These are phyloP conservation scores for Ceratotherium simum DNA, from an alignment of 2,113 vertebrate genomes.

Conservation along the genomic window DNA sequence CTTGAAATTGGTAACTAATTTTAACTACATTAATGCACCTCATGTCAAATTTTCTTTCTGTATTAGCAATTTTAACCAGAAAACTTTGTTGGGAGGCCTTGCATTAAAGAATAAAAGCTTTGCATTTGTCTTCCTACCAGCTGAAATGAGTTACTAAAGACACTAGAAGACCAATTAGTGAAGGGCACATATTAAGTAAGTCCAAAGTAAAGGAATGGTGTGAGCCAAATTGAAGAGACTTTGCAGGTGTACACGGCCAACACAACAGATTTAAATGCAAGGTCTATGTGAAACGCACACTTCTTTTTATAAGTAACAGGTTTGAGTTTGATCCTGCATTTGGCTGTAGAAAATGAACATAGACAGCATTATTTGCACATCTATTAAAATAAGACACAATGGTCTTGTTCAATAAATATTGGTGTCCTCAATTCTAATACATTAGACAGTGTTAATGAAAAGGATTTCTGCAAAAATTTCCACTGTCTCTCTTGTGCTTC, in stretches of 20 bases:
- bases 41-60: neutral
- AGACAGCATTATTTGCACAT: neutral
- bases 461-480: neutral
- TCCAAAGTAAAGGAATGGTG: neutral
- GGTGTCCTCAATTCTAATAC: neutral
- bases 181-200: neutral
- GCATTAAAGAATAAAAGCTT: slow-evolving; percentile 38
- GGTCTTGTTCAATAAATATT: neutral
- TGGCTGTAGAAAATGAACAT: slow-evolving; percentile 49
- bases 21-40: slow-evolving; percentile 42
- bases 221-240: neutral
- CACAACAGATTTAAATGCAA: neutral
- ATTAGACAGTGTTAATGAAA: neutral
- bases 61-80: slow-evolving; percentile 35
- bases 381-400: slow-evolving; percentile 50
- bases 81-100: neutral
- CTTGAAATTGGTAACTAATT: slow-evolving; percentile 62
- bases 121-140: slow-evolving; percentile 21
- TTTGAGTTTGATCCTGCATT: neutral
- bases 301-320: slow-evolving; percentile 40
- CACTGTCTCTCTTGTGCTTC: neutral
- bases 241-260: neutral
- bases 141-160: slow-evolving; percentile 63
- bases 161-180: slow-evolving; percentile 62
- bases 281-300: neutral